phyloP scores from a whole-genome alignment of 2,888 invertebrate genomes.

The Rhagonycha lutea region DNA sequence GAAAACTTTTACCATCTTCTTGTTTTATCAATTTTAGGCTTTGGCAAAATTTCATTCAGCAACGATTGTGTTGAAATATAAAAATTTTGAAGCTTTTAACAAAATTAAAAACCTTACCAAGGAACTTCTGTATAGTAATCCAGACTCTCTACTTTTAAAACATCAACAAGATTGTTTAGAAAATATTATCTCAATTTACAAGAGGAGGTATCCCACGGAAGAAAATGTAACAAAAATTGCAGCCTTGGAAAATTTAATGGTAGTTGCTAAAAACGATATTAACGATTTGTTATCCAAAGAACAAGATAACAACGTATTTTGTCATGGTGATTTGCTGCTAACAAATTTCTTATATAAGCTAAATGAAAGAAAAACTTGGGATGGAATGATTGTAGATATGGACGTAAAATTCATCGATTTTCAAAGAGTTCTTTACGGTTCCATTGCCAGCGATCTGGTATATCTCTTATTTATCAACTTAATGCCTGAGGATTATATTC shows the following conservation, averaged over 20 bases:
- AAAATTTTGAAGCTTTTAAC: slow-evolving; percentile 7
- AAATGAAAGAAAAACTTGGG: slow-evolving; percentile 2
- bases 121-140: slow-evolving; percentile 6
- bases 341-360: neutral
- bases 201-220: neutral
- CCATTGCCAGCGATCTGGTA: slow-evolving; percentile 35
- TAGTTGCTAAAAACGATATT: neutral
- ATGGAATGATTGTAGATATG: slow-evolving; percentile 10
- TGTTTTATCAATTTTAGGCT: slow-evolving; percentile 18
- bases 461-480: slow-evolving; percentile 37
- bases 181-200: neutral
- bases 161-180: neutral
- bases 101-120: slow-evolving; percentile 4
- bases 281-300: neutral
- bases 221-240: neutral
- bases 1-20: neutral
- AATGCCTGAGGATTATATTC: slow-evolving; percentile 17
- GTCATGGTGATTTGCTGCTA: neutral
- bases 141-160: neutral
- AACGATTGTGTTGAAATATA: slow-evolving; percentile 30
- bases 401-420: slow-evolving; percentile 34
- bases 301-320: neutral
- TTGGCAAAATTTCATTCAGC: slow-evolving; percentile 35
- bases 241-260: neutral
- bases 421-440: slow-evolving; percentile 35